These are phyloP conservation scores for Meriones unguiculatus DNA, from an alignment of 2,113 vertebrate species.

Conservation along the genomic window DNA sequence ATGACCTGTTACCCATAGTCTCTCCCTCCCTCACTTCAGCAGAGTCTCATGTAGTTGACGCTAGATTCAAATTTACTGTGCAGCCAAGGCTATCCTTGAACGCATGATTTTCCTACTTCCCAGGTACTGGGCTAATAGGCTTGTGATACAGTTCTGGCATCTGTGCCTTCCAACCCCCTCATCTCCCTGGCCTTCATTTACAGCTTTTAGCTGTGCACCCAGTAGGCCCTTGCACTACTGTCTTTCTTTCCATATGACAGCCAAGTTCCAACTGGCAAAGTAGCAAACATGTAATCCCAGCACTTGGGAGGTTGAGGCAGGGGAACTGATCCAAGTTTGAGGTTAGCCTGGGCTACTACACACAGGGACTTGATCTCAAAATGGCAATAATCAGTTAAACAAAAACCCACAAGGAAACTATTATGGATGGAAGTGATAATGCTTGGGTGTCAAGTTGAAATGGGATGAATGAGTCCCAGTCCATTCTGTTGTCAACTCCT, in stretches of 20 bases:
- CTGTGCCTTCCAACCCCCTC: not conserved
- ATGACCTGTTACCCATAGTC: rapidly evolving
- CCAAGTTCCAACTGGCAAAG: not conserved
- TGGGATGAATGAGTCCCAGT: not conserved
- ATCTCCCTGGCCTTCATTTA: not conserved
- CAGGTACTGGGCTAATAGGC: not conserved
- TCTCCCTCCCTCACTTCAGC: not conserved
- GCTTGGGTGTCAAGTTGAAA: not conserved
- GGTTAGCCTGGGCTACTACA: not conserved
- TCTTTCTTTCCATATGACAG: not conserved
- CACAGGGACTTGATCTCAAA: not conserved
- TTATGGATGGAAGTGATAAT: not conserved
- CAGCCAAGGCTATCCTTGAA: not conserved
- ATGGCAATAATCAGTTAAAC: not conserved
- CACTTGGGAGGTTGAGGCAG: not conserved
- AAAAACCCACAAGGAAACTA: not conserved
- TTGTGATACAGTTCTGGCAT: not conserved
- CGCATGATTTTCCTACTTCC: not conserved
- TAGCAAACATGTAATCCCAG: not conserved
- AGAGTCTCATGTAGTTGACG: not conserved
- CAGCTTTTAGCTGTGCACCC: not conserved
- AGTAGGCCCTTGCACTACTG: not conserved
- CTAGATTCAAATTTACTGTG: not conserved
- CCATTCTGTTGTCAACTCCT: not conserved
- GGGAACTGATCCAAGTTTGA: not conserved